These are phyloP conservation scores for Chamaetylas fuelleborni DNA, from an alignment of 2,113 vertebrate genomes.

Conservation along the genomic window DNA sequence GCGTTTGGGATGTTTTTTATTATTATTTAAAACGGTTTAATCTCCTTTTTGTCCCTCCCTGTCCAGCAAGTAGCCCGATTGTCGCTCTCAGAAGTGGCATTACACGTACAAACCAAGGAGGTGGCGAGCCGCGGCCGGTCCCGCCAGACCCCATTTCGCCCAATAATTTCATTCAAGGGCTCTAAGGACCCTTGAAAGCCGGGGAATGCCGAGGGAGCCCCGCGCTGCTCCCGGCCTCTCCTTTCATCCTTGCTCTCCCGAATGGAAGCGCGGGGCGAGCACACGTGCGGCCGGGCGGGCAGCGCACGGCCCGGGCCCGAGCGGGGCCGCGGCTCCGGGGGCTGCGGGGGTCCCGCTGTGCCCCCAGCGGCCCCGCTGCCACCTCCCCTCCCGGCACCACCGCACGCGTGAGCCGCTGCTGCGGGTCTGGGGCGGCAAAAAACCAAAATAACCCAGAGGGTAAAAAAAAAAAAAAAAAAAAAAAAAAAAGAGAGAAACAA, in stretches of 20 bases:
- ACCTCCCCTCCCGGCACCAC: background rate
- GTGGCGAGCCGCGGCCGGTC: conserved; percentile 50
- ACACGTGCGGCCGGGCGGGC: conserved; percentile 8
- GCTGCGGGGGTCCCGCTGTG: background rate
- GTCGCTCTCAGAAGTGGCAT: conserved; percentile 76
- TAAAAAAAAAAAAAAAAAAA: background rate
- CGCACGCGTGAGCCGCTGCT: background rate
- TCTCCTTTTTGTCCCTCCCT: conserved; percentile 71
- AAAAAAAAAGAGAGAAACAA: too few relatives aligned
- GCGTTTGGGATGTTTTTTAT: conserved; percentile 47
- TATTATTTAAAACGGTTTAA: conserved; percentile 74
- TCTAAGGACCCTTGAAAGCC: conserved; percentile 74
- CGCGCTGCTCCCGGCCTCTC: conserved; percentile 13
- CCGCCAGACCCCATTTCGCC: conserved; percentile 71
- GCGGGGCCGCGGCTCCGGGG: background rate
- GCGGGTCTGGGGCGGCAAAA: background rate
- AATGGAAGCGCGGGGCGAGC: conserved; percentile 20
- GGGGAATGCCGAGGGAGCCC: conserved; percentile 55
- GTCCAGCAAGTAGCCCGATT: conserved; percentile 70
- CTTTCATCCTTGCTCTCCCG: conserved; percentile 53
- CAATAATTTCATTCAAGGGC: conserved; percentile 76
- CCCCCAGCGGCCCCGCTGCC: background rate
- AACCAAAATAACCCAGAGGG: background rate
- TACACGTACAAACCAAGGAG: conserved; percentile 65
- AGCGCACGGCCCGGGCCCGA: background rate